Conservation (phyloP, 2,888 invertebrate genomes). For the Stenolophus ochropezus region DNA sequence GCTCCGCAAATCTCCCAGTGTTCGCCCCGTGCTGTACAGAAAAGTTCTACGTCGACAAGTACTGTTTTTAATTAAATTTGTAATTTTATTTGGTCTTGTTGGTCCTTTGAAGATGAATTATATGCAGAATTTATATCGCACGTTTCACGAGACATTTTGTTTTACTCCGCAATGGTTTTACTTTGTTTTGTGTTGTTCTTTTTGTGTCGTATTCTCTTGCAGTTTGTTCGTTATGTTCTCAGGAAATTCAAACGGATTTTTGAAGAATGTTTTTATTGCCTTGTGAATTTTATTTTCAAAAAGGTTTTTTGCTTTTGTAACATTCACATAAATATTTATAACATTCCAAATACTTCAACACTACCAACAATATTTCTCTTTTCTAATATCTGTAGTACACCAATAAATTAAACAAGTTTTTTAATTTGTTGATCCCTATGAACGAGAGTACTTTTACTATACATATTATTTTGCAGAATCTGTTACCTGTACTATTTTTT, state of each 20-base stretch:
- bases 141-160: conserved; percentile 65
- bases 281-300: neutral
- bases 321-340: neutral
- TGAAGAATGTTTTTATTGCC: neutral
- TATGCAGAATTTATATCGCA: conserved; percentile 68
- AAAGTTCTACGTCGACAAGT: conserved; percentile 55
- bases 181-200: conserved; percentile 62
- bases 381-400: too few species aligned
- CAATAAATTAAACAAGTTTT: too few species aligned
- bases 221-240: conserved; percentile 2
- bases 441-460: too few species aligned
- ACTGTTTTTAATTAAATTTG: conserved; percentile 61
- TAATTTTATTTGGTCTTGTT: conserved; percentile 55
- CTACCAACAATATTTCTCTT: too few species aligned
- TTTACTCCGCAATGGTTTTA: conserved; percentile 65
- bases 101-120: conserved; percentile 57
- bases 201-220: conserved; percentile 16
- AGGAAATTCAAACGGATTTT: conserved; percentile 23
- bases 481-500: too few species aligned
- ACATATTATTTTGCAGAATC: too few species aligned
- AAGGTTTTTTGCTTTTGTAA: neutral
- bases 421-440: too few species aligned
- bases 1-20: neutral
- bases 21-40: conserved; percentile 43
- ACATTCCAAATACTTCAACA: too few species aligned